Evolutionary conservation across 2,797 vertebrate species (phyloP).

Genomic region (Knipowitschia caucasica): DNA sequence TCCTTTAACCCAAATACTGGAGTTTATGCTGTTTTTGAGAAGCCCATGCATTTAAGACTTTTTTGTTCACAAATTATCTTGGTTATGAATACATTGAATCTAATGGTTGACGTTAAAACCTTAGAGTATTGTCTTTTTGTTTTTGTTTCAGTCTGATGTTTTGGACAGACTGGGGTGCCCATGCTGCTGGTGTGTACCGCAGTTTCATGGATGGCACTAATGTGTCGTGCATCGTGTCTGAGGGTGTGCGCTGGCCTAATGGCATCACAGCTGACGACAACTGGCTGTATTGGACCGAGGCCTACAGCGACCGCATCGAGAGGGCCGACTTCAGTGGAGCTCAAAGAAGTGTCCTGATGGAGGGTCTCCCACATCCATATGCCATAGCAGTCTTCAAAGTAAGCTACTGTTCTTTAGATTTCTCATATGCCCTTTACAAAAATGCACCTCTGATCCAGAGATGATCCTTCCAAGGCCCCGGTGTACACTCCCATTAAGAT

Average conservation of each 20-base stretch:
- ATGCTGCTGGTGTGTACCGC: slow-evolving; percentile 86
- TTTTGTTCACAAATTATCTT: no score
- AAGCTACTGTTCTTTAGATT: slow-evolving; percentile 10
- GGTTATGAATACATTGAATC: no score
- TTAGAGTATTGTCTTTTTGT: no score
- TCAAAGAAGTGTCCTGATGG: slow-evolving; percentile 85
- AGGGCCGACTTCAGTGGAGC: slow-evolving; percentile 83
- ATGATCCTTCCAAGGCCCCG: no score
- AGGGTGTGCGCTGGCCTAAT: slow-evolving; percentile 94
- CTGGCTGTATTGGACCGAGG: slow-evolving; percentile 98
- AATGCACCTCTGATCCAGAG: no score
- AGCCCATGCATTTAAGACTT: no score
- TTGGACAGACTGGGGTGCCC: slow-evolving; percentile 98
- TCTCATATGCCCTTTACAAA: no score
- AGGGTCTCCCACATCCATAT: slow-evolving; percentile 93
- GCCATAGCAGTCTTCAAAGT: slow-evolving; percentile 98
- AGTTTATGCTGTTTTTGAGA: no score
- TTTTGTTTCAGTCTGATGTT: slow-evolving; percentile 86
- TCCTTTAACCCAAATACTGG: no score
- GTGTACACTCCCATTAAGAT: no score
- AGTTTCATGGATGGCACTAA: slow-evolving; percentile 91
- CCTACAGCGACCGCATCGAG: slow-evolving; percentile 94
- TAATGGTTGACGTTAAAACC: no score
- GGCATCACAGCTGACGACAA: slow-evolving; percentile 89
- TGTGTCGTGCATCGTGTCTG: slow-evolving; percentile 79